These are phyloP conservation scores for Hymenochirus boettgeri DNA, from an alignment of 2,113 vertebrate species.

Conservation along the genomic window DNA sequence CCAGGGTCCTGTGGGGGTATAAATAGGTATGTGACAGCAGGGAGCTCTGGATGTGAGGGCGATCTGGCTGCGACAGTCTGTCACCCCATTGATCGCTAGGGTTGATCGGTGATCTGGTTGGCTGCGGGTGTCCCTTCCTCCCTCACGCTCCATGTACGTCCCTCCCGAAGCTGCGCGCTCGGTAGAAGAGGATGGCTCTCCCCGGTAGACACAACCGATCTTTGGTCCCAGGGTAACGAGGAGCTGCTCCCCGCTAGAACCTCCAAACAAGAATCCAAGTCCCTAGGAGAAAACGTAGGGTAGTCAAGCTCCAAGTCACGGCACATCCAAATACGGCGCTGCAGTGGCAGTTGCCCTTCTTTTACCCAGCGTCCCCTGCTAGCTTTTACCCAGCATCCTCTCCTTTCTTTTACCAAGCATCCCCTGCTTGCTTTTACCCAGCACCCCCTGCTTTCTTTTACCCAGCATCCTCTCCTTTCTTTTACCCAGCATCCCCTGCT, in stretches of 20 bases:
- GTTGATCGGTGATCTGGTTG: constrained; percentile 99
- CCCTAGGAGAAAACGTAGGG: constrained; percentile 94
- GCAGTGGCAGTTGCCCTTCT: too few species aligned
- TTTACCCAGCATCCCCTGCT: too few species aligned
- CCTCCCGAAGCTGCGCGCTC: constrained; percentile 95
- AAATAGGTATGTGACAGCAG: fast-evolving
- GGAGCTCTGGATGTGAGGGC: constrained; percentile 60
- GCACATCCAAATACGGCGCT: too few species aligned
- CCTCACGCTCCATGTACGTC: constrained; percentile 95
- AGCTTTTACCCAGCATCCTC: too few species aligned
- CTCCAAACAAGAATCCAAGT: constrained; percentile 98
- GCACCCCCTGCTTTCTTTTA: too few species aligned
- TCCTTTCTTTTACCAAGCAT: too few species aligned
- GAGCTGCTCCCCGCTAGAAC: constrained; percentile 98
- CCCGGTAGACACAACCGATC: constrained; percentile 76
- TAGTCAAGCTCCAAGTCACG: constrained; percentile 98
- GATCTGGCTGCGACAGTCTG: constrained; percentile 93
- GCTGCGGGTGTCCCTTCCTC: constrained; percentile 90
- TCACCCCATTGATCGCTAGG: constrained; percentile 98
- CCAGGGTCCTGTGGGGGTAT: too few species aligned
- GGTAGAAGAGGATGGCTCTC: constrained; percentile 83
- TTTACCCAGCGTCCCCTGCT: too few species aligned
- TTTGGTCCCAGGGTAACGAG: constrained; percentile 79
- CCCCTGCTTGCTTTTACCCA: too few species aligned
- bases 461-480: too few species aligned